Evolutionary conservation across 2,113 vertebrate genomes (phyloP).

Genomic region (Ovibos moschatus): DNA sequence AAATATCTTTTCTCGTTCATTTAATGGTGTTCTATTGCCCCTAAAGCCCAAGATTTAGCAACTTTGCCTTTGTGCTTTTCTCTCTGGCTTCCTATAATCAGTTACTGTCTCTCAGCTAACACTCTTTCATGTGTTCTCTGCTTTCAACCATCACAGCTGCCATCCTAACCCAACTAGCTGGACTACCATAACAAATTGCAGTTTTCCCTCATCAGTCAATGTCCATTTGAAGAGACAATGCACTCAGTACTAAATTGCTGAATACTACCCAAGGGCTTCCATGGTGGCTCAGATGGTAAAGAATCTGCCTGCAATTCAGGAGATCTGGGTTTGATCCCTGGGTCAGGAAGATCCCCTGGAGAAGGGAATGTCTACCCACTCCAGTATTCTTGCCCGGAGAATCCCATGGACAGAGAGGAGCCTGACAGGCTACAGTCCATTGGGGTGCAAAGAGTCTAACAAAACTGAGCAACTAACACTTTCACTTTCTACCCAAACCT

Average conservation of each 20-base stretch:
- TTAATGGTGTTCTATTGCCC: not conserved
- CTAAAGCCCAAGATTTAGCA: not conserved
- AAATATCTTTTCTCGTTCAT: not conserved
- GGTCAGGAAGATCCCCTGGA: not conserved
- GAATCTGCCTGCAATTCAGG: not conserved
- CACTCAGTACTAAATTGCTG: not conserved
- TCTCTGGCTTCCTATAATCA: not conserved
- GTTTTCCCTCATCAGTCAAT: not conserved
- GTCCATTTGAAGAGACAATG: not conserved
- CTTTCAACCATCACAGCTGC: not conserved
- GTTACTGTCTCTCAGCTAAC: not conserved
- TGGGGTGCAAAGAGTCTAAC: not conserved
- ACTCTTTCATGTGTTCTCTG: not conserved
- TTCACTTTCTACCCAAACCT: not conserved
- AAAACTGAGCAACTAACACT: not conserved
- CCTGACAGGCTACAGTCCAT: not conserved
- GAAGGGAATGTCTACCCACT: not conserved
- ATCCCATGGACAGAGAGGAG: not conserved
- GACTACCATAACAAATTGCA: not conserved
- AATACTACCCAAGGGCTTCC: not conserved
- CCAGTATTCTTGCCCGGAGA: not conserved
- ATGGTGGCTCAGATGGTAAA: not conserved
- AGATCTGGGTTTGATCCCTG: not conserved
- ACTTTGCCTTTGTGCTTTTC: not conserved
- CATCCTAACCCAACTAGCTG: not conserved